phyloP scores from a whole-genome alignment of 2,888 invertebrate genomes.

The Chalcis sispes region DNA sequence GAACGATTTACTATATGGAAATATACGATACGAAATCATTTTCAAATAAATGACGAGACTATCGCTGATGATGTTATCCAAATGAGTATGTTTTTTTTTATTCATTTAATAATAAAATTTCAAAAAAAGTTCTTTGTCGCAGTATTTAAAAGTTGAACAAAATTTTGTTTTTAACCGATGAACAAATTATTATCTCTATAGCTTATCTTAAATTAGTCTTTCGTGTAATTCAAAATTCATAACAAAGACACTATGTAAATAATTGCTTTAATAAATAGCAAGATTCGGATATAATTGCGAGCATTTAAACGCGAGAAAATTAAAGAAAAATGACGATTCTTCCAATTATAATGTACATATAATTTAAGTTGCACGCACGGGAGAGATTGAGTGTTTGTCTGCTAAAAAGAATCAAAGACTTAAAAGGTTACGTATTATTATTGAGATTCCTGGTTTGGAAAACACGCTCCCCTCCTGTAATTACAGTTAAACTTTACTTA shows the following conservation, averaged over 20 bases:
- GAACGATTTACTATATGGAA: slow-evolving; percentile 12
- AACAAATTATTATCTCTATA: too few species aligned
- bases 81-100: too few species aligned
- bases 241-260: too few species aligned
- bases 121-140: too few species aligned
- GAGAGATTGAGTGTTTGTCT: background rate
- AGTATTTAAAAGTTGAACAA: too few species aligned
- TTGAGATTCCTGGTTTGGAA: slow-evolving; percentile 23
- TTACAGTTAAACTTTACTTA: slow-evolving; percentile 28
- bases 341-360: background rate
- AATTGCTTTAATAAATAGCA: background rate
- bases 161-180: too few species aligned
- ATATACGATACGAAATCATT: slow-evolving; percentile 28
- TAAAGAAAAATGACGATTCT: background rate
- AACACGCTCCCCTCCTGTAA: slow-evolving; percentile 23
- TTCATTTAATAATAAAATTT: too few species aligned
- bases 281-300: background rate
- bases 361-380: background rate
- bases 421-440: slow-evolving; percentile 33
- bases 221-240: too few species aligned
- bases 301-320: background rate
- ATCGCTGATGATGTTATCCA: background rate
- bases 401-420: background rate
- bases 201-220: too few species aligned
- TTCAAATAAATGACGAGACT: slow-evolving; percentile 13